These are phyloP conservation scores for Charanyca ferruginea DNA, from an alignment of 2,888 invertebrate genomes.

Conservation along the genomic window DNA sequence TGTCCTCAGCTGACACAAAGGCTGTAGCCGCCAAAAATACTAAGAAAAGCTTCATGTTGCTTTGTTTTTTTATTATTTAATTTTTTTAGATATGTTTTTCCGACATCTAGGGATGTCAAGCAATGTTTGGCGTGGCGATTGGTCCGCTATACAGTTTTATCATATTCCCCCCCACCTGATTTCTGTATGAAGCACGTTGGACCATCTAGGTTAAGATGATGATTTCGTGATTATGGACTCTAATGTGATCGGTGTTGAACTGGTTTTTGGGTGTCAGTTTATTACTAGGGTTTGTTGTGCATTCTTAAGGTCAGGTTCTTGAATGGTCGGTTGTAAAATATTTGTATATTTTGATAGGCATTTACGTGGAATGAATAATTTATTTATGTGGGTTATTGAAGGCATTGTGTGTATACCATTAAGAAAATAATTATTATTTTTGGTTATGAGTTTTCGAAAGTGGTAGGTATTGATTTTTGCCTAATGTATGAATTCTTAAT, in stretches of 20 bases:
- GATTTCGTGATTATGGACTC: slow-evolving; percentile 79
- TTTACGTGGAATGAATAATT: slow-evolving; percentile 54
- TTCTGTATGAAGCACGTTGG: slow-evolving; percentile 73
- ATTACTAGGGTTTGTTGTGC: slow-evolving; percentile 60
- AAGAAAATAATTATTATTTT: slow-evolving; percentile 33
- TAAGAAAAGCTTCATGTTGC: slow-evolving; percentile 81
- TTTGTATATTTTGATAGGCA: slow-evolving; percentile 48
- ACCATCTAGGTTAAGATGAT: slow-evolving; percentile 83
- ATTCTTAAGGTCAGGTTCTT: slow-evolving; percentile 61
- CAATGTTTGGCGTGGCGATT: slow-evolving; percentile 83
- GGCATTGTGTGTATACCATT: slow-evolving; percentile 48
- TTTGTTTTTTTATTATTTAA: slow-evolving; percentile 65
- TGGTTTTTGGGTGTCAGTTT: slow-evolving; percentile 26
- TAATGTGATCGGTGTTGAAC: slow-evolving; percentile 53
- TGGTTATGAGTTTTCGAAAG: slow-evolving; percentile 39
- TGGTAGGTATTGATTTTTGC: slow-evolving; percentile 36
- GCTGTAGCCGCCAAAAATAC: slow-evolving; percentile 83
- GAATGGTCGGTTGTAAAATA: slow-evolving; percentile 56
- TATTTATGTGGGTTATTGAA: slow-evolving; percentile 29
- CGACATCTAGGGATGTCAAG: slow-evolving; percentile 86
- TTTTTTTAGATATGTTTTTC: slow-evolving; percentile 73
- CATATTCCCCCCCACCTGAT: slow-evolving; percentile 81
- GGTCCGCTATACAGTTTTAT: slow-evolving; percentile 87
- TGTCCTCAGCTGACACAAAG: slow-evolving; percentile 83
- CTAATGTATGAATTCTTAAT: slow-evolving; percentile 24